phyloP scores from a whole-genome alignment of 2,888 invertebrate species.

The Smittia aterrima region DNA sequence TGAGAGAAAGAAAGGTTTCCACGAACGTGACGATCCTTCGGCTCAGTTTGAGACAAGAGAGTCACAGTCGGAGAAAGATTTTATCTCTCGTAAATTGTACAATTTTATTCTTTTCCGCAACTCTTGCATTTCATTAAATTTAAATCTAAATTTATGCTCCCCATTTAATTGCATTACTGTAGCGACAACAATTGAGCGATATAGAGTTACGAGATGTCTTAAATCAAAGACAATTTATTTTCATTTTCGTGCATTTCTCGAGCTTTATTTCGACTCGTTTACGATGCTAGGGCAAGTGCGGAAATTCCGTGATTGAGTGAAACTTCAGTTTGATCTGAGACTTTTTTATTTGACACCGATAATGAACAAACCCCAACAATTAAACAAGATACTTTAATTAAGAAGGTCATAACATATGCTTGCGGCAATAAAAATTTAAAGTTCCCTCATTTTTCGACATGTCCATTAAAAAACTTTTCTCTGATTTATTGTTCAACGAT shows the following conservation, averaged over 20 bases:
- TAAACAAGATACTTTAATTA: not conserved
- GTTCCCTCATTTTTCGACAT: slow-evolving; percentile 11
- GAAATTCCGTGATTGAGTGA: not conserved
- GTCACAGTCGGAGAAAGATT: not conserved
- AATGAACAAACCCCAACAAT: too few relatives aligned
- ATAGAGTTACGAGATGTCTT: not conserved
- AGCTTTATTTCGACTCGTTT: too few relatives aligned
- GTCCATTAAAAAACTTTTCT: not conserved
- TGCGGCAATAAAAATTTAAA: not conserved
- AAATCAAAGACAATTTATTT: slow-evolving; percentile 19
- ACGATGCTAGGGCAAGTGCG: too few relatives aligned
- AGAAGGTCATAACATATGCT: slow-evolving; percentile 24
- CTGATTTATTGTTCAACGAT: not conserved
- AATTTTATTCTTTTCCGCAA: not conserved
- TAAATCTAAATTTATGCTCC: slow-evolving; percentile 21
- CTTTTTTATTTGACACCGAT: too few relatives aligned
- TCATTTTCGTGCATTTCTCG: not conserved
- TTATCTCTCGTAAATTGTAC: slow-evolving; percentile 4
- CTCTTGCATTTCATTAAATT: not conserved
- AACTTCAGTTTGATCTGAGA: too few relatives aligned
- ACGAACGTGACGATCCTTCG: slow-evolving; percentile 19
- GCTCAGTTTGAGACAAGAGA: too few relatives aligned
- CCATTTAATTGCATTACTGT: not conserved
- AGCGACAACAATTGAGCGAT: not conserved
- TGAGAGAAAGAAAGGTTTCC: not conserved